Percentiles rank a stretch among this genome's conserved stretches.
These are phyloP conservation scores for Leistus spinibarbis DNA, from an alignment of 2,888 invertebrate species.

Conservation along the genomic window DNA sequence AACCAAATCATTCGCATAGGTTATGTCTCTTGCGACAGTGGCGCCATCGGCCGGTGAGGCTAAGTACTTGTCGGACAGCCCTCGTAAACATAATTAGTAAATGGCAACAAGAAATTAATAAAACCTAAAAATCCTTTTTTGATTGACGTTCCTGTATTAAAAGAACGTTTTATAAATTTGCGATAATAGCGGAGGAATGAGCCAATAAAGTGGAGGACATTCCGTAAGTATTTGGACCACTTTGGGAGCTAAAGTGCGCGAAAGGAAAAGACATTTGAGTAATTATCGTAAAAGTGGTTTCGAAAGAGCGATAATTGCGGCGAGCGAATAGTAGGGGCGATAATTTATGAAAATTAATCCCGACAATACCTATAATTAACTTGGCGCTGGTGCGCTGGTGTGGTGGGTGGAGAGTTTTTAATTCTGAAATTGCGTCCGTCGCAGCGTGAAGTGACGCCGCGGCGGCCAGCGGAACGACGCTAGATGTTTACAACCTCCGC, in stretches of 20 bases:
- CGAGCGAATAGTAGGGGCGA: constrained; percentile 33
- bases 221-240: not conserved
- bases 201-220: too few species aligned
- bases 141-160: too few species aligned
- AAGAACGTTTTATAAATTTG: too few species aligned
- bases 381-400: too few species aligned
- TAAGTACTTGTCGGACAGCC: too few species aligned
- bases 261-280: not conserved
- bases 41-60: too few species aligned
- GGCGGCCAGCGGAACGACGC: not conserved
- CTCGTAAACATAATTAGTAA: too few species aligned
- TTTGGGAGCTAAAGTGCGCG: not conserved
- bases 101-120: too few species aligned
- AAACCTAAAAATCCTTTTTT: too few species aligned
- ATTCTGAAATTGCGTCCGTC: constrained; percentile 39
- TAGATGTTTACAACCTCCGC: not conserved
- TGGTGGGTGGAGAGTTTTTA: constrained; percentile 44
- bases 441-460: not conserved
- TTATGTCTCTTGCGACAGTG: too few species aligned
- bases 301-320: not conserved
- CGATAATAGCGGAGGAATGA: too few species aligned
- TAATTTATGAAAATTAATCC: constrained; percentile 51
- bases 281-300: not conserved
- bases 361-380: constrained; percentile 50
- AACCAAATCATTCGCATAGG: too few species aligned